A percentile compares a stretch with the other conserved stretches of the same genome.
Evolutionary conservation across 1,140 invertebrate genomes (phyloP).

Genomic region (Anthonomus grandis): DNA sequence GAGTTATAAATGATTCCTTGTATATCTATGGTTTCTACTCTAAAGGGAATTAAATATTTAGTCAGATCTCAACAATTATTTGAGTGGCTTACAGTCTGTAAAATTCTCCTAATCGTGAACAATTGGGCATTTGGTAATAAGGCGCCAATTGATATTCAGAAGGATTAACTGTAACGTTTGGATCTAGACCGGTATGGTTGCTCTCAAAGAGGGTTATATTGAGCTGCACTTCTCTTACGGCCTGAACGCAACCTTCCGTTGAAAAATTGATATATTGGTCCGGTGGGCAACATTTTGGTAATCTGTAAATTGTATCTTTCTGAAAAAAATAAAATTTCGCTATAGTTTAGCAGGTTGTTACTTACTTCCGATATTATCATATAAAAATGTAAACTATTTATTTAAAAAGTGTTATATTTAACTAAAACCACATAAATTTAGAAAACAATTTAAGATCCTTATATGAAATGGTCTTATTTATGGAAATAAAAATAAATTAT

Average conservation of each 20-base stretch:
- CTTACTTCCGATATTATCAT: no score
- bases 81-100: not conserved
- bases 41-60: not conserved
- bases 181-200: conserved; percentile 29
- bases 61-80: not conserved
- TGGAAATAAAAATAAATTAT: no score
- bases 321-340: conserved; percentile 60
- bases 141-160: conserved; percentile 9
- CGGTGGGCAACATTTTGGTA: conserved; percentile 19
- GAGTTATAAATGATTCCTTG: conserved; percentile 26
- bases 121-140: conserved; percentile 10
- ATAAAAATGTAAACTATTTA: no score
- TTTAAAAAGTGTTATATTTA: no score
- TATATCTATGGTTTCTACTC: not conserved
- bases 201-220: conserved; percentile 71
- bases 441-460: no score
- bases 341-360: no score
- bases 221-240: conserved; percentile 63
- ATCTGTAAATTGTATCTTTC: conserved; percentile 23
- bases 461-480: no score
- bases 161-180: conserved; percentile 18
- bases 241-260: not conserved
- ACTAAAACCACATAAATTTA: no score
- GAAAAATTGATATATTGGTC: conserved; percentile 35
- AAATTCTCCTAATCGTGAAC: not conserved